These are phyloP conservation scores for Papilio aristodemus DNA, from an alignment of 1,140 invertebrate species.

Conservation along the genomic window DNA sequence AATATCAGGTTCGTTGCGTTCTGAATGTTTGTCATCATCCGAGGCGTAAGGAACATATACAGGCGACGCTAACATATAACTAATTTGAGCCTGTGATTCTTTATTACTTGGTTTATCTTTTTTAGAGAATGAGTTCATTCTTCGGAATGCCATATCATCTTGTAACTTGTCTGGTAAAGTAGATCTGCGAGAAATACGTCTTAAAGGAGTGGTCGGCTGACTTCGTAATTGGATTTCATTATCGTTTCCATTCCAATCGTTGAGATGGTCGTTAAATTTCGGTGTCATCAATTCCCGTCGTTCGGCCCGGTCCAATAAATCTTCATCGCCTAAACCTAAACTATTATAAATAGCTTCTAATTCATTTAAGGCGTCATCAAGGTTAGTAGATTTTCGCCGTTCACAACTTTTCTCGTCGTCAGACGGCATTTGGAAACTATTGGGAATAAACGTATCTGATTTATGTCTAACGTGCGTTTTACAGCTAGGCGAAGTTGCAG, in stretches of 20 bases:
- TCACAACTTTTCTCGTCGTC: constrained; percentile 75
- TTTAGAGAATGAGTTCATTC: constrained; percentile 83
- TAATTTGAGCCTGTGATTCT: constrained; percentile 82
- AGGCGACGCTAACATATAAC: constrained; percentile 88
- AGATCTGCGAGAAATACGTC: constrained; percentile 62
- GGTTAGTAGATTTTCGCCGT: constrained; percentile 85
- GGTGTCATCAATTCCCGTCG: constrained; percentile 85
- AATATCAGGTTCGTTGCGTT: constrained; percentile 88
- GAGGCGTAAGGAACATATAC: constrained; percentile 77
- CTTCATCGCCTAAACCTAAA: constrained; percentile 89
- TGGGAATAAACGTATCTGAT: constrained; percentile 67
- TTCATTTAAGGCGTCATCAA: constrained; percentile 93
- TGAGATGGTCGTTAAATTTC: constrained; percentile 70
- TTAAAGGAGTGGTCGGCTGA: constrained; percentile 69
- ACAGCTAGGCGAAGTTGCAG: constrained; percentile 52
- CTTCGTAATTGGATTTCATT: constrained; percentile 68
- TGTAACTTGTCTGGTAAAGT: constrained; percentile 83
- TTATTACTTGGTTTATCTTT: constrained; percentile 78
- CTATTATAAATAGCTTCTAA: constrained; percentile 94
- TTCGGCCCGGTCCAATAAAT: constrained; percentile 88
- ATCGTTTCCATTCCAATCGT: constrained; percentile 78
- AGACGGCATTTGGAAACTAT: constrained; percentile 60
- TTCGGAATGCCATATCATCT: constrained; percentile 91
- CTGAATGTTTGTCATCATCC: constrained; percentile 76
- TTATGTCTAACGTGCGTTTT: constrained; percentile 74